Evolutionary conservation across 2,888 invertebrate species (phyloP).

Genomic region (Deroplatys truncata): DNA sequence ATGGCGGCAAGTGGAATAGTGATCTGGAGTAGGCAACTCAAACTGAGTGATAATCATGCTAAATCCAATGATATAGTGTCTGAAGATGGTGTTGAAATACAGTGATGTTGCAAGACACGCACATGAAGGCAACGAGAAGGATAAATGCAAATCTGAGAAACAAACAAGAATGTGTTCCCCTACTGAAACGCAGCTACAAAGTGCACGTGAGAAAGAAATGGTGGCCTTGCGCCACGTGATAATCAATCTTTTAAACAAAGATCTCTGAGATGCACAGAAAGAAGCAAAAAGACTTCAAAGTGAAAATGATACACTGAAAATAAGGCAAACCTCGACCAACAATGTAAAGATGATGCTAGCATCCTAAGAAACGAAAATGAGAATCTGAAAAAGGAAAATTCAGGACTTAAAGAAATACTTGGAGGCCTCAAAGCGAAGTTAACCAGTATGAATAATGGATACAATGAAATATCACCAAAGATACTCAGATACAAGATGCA

Average conservation of each 20-base stretch:
- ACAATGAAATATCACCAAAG: not conserved
- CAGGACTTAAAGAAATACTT: not conserved
- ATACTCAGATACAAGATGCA: not conserved
- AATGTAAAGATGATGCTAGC: not conserved
- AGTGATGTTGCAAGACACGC: too few relatives aligned
- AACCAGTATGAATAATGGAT: too few relatives aligned
- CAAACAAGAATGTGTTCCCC: not conserved
- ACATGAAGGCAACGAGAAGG: too few relatives aligned
- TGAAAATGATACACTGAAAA: not conserved
- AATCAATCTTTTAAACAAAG: not conserved
- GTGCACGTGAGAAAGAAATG: not conserved
- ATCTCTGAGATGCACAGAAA: not conserved
- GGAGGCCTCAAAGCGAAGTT: too few relatives aligned
- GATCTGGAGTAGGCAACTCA: too few relatives aligned
- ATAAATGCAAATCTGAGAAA: too few relatives aligned
- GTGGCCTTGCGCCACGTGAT: not conserved
- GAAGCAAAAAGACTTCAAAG: not conserved
- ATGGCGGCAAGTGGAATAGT: too few relatives aligned
- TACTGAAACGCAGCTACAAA: not conserved
- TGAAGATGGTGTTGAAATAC: too few relatives aligned
- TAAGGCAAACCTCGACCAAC: not conserved
- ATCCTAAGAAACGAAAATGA: not conserved
- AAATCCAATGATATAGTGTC: too few relatives aligned
- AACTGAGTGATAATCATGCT: too few relatives aligned
- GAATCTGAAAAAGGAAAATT: not conserved